Evolutionary conservation across 2,113 vertebrate genomes (phyloP), one percentile per base, ranked within the genome.

Genomic region (Paedocypris sp.): DNA sequence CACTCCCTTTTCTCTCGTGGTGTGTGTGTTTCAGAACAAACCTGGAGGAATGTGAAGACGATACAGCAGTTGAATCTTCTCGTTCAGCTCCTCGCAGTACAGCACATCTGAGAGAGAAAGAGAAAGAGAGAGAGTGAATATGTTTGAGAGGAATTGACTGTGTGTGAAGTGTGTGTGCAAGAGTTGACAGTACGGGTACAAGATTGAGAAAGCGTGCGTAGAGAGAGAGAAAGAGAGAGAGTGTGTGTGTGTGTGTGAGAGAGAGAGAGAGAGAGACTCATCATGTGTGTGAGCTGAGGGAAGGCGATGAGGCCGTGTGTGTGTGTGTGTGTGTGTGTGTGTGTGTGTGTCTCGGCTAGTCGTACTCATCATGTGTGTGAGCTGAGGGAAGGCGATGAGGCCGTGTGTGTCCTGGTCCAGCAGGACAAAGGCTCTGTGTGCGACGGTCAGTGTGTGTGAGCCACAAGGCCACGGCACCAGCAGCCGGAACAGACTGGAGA

Each of bases 21-120:
- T 18, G 18, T 11, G 15, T 2, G 47, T 16, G 26, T 49, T 29
- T 12, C 2, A 7, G 20, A 19, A 70, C 82, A 81, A 78, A 98
- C 94, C 94, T 32, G 93, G 93, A 19, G 91, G 90, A 48, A 94
- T 89, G 63, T 99, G 95, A 28, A 98, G 88, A 29, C 86, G 87
- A 68, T 95, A 98, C 0, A 99, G 73, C 43, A 96, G 75, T 59
- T 89, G 76, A 25, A 99, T 89, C 67, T 92, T 97, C 80, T 93
- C 92, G 63, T 88, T 99, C 85, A 99, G 88, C 70, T 99, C 95
- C 67, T 87, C 92, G 35, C 90, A 86, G 75, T 94, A 99, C 79
- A 97, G 83, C 20, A 85, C 76, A 73, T 97, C 93, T 97, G 75
- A n/a, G 26, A 76, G 64, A 52, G 15, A 69, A 2, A 36, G 28